A percentile compares a stretch with the other conserved stretches of the same genome.
These are phyloP conservation scores for Ardeotis arabs DNA, from an alignment of 2,113 vertebrate genomes.

Conservation along the genomic window DNA sequence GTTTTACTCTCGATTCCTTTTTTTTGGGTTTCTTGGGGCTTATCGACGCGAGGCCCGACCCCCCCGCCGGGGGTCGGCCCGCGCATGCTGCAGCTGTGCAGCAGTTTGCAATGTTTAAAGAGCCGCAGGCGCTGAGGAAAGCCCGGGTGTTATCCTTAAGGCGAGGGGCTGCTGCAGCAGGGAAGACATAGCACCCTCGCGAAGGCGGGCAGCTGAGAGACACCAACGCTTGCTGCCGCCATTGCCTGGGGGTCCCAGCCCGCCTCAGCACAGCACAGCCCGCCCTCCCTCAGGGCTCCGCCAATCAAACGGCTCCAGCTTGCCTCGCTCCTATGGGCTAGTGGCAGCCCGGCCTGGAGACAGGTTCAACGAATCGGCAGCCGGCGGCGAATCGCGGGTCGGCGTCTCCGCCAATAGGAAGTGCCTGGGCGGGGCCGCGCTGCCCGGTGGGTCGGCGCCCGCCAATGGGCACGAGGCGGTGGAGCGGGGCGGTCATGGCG, in stretches of 20 bases:
- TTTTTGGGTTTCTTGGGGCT: not conserved
- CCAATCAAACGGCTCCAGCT: constrained; percentile 38
- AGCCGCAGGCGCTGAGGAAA: not conserved
- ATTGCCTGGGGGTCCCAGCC: rapidly evolving
- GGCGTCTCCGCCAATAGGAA: not conserved
- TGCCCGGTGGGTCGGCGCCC: not conserved
- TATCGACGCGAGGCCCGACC: too few relatives aligned
- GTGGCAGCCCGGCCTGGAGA: rapidly evolving
- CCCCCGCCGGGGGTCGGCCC: too few relatives aligned
- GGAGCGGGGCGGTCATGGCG: not conserved
- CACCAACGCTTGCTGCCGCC: rapidly evolving
- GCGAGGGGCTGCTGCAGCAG: rapidly evolving
- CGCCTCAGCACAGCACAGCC: rapidly evolving
- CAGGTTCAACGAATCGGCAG: rapidly evolving
- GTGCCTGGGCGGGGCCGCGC: rapidly evolving
- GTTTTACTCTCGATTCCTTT: not conserved
- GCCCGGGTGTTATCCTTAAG: rapidly evolving
- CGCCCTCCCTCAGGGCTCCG: not conserved
- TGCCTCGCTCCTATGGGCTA: not conserved
- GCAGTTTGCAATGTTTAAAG: not conserved
- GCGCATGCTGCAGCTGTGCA: too few relatives aligned
- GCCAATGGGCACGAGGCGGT: not conserved
- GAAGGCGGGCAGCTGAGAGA: rapidly evolving
- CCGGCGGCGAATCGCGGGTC: rapidly evolving
- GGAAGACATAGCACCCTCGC: rapidly evolving